phyloP scores from a whole-genome alignment of 2,888 invertebrate genomes.

The Acanthopleura granulata region DNA sequence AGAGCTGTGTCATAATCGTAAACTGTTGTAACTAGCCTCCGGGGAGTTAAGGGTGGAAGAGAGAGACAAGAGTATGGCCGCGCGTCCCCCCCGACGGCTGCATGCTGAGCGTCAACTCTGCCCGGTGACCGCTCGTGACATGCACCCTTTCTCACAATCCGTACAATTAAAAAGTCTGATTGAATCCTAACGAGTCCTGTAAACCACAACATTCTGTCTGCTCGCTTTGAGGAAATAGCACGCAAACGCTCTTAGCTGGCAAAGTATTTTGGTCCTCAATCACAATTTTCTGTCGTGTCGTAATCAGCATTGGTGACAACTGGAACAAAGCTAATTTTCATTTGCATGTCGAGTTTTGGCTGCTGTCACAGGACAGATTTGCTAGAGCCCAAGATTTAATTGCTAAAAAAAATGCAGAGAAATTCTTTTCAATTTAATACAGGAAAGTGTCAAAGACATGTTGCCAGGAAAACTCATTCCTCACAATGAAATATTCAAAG shows the following conservation, averaged over 20 bases:
- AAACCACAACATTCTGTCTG: not conserved
- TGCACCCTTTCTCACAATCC: not conserved
- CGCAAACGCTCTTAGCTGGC: not conserved
- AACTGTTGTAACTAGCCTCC: no score
- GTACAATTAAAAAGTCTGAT: not conserved
- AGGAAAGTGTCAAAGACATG: not conserved
- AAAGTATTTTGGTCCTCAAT: not conserved
- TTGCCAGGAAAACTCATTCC: not conserved
- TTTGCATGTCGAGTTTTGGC: not conserved
- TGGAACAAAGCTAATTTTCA: slow-evolving; percentile 2
- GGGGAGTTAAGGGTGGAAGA: no score
- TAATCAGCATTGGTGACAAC: slow-evolving; percentile 1
- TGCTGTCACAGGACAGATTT: not conserved
- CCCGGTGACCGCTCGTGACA: not conserved
- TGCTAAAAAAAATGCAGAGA: not conserved
- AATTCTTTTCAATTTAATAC: not conserved
- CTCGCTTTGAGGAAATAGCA: not conserved
- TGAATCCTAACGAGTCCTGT: not conserved
- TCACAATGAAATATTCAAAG: no score
- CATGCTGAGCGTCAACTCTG: no score
- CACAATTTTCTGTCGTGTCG: not conserved
- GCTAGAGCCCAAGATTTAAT: not conserved
- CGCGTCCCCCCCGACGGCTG: no score
- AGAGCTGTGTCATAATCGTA: no score
- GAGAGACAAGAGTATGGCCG: no score